Conservation (phyloP, 2,888 invertebrate genomes). For the Apeira syringaria region DNA sequence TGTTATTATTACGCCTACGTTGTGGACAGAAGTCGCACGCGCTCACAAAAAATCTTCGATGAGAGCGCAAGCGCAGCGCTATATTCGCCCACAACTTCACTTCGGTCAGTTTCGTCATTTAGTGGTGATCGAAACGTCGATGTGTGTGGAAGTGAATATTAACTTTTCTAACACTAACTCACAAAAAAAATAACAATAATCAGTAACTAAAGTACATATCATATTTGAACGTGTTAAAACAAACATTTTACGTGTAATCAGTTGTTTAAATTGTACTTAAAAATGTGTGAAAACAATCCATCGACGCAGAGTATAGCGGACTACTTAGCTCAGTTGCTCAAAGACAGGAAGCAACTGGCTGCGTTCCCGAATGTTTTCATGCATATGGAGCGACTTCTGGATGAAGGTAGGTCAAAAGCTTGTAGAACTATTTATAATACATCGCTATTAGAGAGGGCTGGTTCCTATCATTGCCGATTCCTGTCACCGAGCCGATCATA, state of each 20-base stretch:
- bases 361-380: slow-evolving; percentile 99
- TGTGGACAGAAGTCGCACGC: slow-evolving; percentile 75
- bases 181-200: slow-evolving; percentile 79
- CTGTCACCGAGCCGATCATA: slow-evolving; percentile 72
- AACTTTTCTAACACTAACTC: slow-evolving; percentile 82
- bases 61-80: slow-evolving; percentile 77
- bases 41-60: slow-evolving; percentile 76
- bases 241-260: slow-evolving; percentile 74
- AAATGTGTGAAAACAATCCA: slow-evolving; percentile 84
- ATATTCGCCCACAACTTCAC: slow-evolving; percentile 82
- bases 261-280: slow-evolving; percentile 70
- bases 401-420: slow-evolving; percentile 93
- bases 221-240: slow-evolving; percentile 68
- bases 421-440: slow-evolving; percentile 56
- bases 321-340: slow-evolving; percentile 99
- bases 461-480: slow-evolving; percentile 53
- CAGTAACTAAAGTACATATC: slow-evolving; percentile 77
- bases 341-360: slow-evolving; percentile 99
- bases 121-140: slow-evolving; percentile 80
- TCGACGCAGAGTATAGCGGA: slow-evolving; percentile 99
- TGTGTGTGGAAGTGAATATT: slow-evolving; percentile 82
- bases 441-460: slow-evolving; percentile 41
- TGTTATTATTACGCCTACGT: slow-evolving; percentile 78
- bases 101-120: slow-evolving; percentile 79
- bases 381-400: slow-evolving; percentile 99